These are phyloP conservation scores for Conchocele bisecta DNA, from an alignment of 2,888 invertebrate genomes.

Conservation along the genomic window DNA sequence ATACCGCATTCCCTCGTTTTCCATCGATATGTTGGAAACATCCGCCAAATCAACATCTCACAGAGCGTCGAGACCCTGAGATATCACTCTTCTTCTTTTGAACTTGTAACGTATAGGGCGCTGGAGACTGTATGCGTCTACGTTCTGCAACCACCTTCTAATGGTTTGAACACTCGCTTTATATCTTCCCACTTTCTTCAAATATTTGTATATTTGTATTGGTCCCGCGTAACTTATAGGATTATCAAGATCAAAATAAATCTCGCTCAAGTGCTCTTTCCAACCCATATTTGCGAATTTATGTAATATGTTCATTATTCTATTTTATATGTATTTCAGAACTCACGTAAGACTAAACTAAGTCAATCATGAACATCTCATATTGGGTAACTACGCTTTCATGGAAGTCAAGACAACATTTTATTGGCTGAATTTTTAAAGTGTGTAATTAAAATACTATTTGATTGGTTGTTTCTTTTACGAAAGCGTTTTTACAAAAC, in stretches of 20 bases:
- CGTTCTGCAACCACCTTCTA: slow-evolving; percentile 42
- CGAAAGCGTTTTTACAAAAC: too few relatives aligned
- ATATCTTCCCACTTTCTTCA: slow-evolving; percentile 30
- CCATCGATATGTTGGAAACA: slow-evolving; percentile 34
- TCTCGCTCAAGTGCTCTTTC: slow-evolving; percentile 30
- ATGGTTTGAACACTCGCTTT: slow-evolving; percentile 25
- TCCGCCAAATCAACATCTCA: slow-evolving; percentile 45
- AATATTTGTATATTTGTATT: slow-evolving; percentile 18
- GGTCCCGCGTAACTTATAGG: slow-evolving; percentile 23
- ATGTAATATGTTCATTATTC: too few relatives aligned
- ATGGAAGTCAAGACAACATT: too few relatives aligned
- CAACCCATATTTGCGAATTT: too few relatives aligned
- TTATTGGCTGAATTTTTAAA: too few relatives aligned
- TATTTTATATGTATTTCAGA: too few relatives aligned
- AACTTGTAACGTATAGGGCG: slow-evolving; percentile 24
- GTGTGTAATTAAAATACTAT: too few relatives aligned
- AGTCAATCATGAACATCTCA: too few relatives aligned
- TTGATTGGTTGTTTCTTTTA: too few relatives aligned
- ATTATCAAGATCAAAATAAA: slow-evolving; percentile 23
- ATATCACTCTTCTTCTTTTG: slow-evolving; percentile 33
- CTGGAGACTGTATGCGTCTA: slow-evolving; percentile 43
- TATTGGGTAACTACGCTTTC: too few relatives aligned
- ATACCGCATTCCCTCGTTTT: slow-evolving; percentile 29
- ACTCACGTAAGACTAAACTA: too few relatives aligned
- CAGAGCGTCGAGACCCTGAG: slow-evolving; percentile 26